A percentile compares a stretch with the other conserved stretches of the same genome.
phyloP scores from a whole-genome alignment of 1,140 invertebrate genomes.

The Conus betulinus region DNA sequence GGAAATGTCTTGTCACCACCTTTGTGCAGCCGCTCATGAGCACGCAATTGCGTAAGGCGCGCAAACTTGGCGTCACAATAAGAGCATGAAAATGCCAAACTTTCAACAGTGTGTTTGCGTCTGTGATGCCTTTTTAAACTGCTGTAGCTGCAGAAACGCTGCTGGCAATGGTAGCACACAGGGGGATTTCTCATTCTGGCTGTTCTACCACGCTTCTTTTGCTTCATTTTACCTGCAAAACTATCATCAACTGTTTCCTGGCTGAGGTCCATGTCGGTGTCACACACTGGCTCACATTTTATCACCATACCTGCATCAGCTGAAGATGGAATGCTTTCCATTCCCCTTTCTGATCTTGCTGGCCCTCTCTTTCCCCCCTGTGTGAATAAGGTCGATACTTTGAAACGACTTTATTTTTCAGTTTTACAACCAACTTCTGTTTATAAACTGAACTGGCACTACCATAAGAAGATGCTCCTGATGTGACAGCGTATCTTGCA shows the following conservation, averaged over 20 bases:
- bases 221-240: not conserved
- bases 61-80: not conserved
- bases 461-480: not conserved
- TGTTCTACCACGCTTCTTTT: not conserved
- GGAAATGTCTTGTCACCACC: constrained; percentile 10
- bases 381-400: not conserved
- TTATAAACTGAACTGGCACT: not conserved
- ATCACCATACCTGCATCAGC: not conserved
- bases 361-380: not conserved
- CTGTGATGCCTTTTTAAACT: constrained; percentile 4
- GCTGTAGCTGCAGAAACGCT: not conserved
- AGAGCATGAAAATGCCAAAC: not conserved
- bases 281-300: constrained; percentile 2
- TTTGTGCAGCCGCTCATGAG: constrained; percentile 7
- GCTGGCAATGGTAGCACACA: not conserved
- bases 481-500: not conserved
- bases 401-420: not conserved
- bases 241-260: not conserved
- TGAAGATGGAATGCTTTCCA: not conserved
- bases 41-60: not conserved
- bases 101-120: not conserved
- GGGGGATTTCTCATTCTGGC: not conserved
- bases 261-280: not conserved
- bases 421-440: not conserved
- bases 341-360: not conserved